Evolutionary conservation across 2,888 invertebrate species (phyloP).

Genomic region (Drosophila kuntzei): DNA sequence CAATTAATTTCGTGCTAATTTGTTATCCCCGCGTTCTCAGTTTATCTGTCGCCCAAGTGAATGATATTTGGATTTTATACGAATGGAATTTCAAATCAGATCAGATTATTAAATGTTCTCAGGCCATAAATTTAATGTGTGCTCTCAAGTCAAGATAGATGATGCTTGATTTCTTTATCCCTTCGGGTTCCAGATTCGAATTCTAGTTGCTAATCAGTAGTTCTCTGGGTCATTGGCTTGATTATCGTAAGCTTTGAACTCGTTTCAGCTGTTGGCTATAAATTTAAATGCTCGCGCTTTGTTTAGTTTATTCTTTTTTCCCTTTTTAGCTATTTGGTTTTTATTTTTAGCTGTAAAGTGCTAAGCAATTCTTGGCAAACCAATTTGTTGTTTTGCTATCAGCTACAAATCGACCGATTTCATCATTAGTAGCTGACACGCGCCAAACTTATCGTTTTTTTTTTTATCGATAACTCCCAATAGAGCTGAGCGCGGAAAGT

Average conservation of each 20-base stretch:
- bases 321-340: slow-evolving; percentile 24
- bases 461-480: background rate
- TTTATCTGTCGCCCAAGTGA: slow-evolving; percentile 6
- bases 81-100: slow-evolving; percentile 27
- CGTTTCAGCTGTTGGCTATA: slow-evolving; percentile 58
- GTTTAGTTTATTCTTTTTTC: slow-evolving; percentile 5
- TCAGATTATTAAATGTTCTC: slow-evolving; percentile 49
- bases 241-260: slow-evolving; percentile 40
- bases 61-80: slow-evolving; percentile 14
- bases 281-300: slow-evolving; percentile 46
- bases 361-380: slow-evolving; percentile 55
- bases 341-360: slow-evolving; percentile 62
- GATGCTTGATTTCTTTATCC: slow-evolving; percentile 11
- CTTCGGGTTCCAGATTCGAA: slow-evolving; percentile 12
- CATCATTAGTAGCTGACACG: slow-evolving; percentile 46
- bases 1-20: slow-evolving; percentile 78
- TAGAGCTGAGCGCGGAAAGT: slow-evolving; percentile 23
- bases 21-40: slow-evolving; percentile 39
- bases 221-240: slow-evolving; percentile 76
- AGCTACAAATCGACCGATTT: slow-evolving; percentile 39
- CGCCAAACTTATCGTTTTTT: slow-evolving; percentile 32
- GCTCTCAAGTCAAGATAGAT: slow-evolving; percentile 11
- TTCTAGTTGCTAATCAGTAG: slow-evolving; percentile 43
- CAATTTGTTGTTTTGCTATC: slow-evolving; percentile 64
- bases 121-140: slow-evolving; percentile 29